Conservation (phyloP, 2,888 invertebrate species). For the Scaptomyza flava region DNA sequence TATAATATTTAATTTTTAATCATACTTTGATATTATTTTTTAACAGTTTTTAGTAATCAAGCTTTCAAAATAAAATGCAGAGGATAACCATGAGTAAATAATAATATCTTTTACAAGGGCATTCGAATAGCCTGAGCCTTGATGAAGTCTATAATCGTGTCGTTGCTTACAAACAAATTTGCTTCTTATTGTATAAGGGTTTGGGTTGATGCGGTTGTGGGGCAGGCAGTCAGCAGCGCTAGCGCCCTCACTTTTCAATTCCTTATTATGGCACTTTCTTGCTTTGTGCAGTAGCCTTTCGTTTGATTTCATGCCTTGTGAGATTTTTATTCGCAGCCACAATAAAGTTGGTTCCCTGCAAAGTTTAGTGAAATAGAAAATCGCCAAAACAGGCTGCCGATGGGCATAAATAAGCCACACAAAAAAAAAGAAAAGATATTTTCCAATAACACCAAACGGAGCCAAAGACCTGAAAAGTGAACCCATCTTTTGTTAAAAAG, state of each 20-base stretch:
- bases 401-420: slow-evolving; percentile 67
- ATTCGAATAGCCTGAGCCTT: slow-evolving; percentile 32
- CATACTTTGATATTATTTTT: too few relatives aligned
- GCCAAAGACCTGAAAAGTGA: slow-evolving; percentile 41
- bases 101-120: not conserved
- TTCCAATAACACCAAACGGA: slow-evolving; percentile 57
- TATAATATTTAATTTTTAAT: too few relatives aligned
- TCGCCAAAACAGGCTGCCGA: slow-evolving; percentile 46
- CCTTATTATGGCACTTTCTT: slow-evolving; percentile 27
- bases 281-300: slow-evolving; percentile 46
- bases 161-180: slow-evolving; percentile 59
- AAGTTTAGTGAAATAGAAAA: slow-evolving; percentile 67
- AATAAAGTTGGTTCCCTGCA: slow-evolving; percentile 58
- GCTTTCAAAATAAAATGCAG: too few relatives aligned
- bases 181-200: slow-evolving; percentile 42
- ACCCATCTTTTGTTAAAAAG: slow-evolving; percentile 9
- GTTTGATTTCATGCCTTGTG: slow-evolving; percentile 41
- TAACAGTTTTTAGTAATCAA: too few relatives aligned
- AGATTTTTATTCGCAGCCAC: slow-evolving; percentile 22
- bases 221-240: not conserved
- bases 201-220: slow-evolving; percentile 13
- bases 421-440: slow-evolving; percentile 55
- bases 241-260: not conserved
- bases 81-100: not conserved
- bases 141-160: slow-evolving; percentile 48